Evolutionary conservation across 2,888 invertebrate genomes (phyloP), one percentile per base, ranked within the genome.

Genomic region (Netelia virgata): DNA sequence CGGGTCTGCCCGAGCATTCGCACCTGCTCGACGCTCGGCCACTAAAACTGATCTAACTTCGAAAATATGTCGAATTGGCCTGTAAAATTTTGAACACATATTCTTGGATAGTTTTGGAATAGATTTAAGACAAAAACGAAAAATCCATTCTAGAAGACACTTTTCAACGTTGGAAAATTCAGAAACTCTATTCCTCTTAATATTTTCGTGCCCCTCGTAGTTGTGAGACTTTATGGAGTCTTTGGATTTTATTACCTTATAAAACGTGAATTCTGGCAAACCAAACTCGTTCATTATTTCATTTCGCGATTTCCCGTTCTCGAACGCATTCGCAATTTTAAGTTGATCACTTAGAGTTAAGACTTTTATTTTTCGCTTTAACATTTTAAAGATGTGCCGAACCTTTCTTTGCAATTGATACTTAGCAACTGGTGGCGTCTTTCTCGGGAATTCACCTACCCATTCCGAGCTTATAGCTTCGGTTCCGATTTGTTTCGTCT

Each of bases 251-350:
- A 41, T 68, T 63, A 72, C 75, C 69, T 84, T 84, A 61, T 81
- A 80, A 68, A 43, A 80, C 61, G 80, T 81, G 61, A 53, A 81
- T 81, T 84, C 80, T 75, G 76, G 61, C 74, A 81, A 75, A 63
- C 43, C 74, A 75, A 84, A 84, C 50, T 84, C 70, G 41, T 69
- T 80, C 79, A 75, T 75, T 47, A 84, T 84, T 84, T 75, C 20
- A 84, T 80, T 81, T 68, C 75, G 80, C 63, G 53, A 70, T 84
- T 80, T 80, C 43, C 80, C 80, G 41, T 50, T 43, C 64, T 81
- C 80, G 69, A 75, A 84, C 53, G 84, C 80, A 75, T 84, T 84
- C 69, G 75, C 74, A 43, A 84, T 84, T 80, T 84, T 80, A 59
- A 84, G 68, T 84, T 84, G 69, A 59, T 28, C 28, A 28, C 6